Percentiles rank a stretch among this genome's conserved stretches.
Evolutionary conservation across 1,140 invertebrate species (phyloP).

Genomic region (Drusus annulatus): DNA sequence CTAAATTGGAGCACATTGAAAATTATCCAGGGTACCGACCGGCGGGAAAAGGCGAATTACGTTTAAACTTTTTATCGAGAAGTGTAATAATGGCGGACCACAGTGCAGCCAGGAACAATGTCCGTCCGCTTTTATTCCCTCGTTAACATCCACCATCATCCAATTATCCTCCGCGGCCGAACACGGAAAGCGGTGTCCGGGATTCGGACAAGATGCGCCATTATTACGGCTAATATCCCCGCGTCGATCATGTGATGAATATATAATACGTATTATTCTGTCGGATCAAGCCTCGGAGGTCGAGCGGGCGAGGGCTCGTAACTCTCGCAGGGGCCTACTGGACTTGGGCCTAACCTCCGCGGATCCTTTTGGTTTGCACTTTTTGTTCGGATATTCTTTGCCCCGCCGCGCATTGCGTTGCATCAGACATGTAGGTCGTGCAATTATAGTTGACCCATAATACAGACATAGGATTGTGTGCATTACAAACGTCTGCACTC

Average conservation of each 20-base stretch:
- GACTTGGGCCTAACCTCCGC: too few species aligned
- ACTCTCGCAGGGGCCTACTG: too few species aligned
- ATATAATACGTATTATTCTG: not conserved
- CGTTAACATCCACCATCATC: conserved; percentile 48
- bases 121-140: conserved; percentile 12
- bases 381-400: too few species aligned
- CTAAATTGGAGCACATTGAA: too few species aligned
- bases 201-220: conserved; percentile 18
- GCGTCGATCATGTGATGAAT: conserved; percentile 12
- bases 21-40: not conserved
- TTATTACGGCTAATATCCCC: not conserved
- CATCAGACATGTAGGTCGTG: too few species aligned
- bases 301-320: too few species aligned
- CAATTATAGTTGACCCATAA: too few species aligned
- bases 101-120: not conserved
- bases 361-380: too few species aligned
- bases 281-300: too few species aligned
- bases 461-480: too few species aligned
- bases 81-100: conserved; percentile 5
- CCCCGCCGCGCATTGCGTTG: too few species aligned
- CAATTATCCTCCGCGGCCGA: conserved; percentile 41
- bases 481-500: too few species aligned
- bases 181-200: conserved; percentile 48
- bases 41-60: not conserved
- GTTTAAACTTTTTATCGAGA: not conserved